These are phyloP conservation scores for Zootermopsis nevadensis DNA, from an alignment of 2,888 invertebrate species.

Conservation along the genomic window DNA sequence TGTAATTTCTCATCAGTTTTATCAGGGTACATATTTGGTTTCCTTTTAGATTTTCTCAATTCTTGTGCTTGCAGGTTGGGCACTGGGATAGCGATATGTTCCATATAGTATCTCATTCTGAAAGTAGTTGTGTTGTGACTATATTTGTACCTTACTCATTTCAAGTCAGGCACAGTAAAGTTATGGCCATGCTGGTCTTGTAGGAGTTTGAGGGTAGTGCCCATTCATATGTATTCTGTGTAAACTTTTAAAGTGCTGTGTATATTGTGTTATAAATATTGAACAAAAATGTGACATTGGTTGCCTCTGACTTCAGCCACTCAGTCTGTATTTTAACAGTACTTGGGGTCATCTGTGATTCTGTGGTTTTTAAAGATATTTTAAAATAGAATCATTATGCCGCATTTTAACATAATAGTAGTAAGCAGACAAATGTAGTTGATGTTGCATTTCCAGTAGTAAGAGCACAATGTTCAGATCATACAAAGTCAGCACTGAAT, in stretches of 20 bases:
- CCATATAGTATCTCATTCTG: not conserved
- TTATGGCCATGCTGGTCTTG: not conserved
- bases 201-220: not conserved
- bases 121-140: not conserved
- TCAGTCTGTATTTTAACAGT: constrained; percentile 3
- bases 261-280: not conserved
- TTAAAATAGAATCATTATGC: not conserved
- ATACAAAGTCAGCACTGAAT: not conserved
- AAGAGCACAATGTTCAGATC: not conserved
- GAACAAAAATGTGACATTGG: not conserved
- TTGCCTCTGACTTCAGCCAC: constrained; percentile 19
- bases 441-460: not conserved
- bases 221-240: not conserved
- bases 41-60: not conserved
- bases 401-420: not conserved
- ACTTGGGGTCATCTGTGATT: constrained; percentile 28
- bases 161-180: not conserved
- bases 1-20: not conserved
- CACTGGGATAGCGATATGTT: not conserved
- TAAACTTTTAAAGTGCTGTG: not conserved
- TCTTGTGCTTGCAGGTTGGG: not conserved
- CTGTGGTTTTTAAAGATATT: not conserved
- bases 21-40: not conserved
- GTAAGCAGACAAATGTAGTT: not conserved
- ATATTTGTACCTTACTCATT: not conserved